Base-by-base conservation (phyloP, 2,797 vertebrate genomes). In the Clamator glandarius region DNA sequence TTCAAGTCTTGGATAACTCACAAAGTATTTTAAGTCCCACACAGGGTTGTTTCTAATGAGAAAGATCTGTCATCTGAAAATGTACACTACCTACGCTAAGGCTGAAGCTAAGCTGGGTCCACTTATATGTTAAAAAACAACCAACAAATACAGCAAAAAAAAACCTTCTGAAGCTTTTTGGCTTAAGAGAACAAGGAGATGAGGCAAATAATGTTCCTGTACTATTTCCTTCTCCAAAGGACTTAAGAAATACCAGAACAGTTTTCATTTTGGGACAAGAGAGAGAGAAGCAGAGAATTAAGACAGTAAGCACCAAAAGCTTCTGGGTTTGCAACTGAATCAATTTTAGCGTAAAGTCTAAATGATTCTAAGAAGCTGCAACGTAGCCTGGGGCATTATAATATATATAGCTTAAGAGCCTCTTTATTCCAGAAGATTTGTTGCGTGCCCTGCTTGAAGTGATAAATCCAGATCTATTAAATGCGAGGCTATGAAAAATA, bases 401-500 rank as follows among this genome's bases (percentile, higher is more conserved):
- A 4, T 8, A 44, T 36, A 24, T 26, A 7, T 35, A 23, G 19
- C 26, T 86, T 48, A 18, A 19, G 16, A 9, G 10, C 25, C 0
- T 1, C 6, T 57, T 35, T 35, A 6, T 63, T 39, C 26, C 7
- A 8, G 21, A 7, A 20, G 4, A 39, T 16, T 55, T 51, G 21
- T 42, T 11, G 62, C 15, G 17, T 7, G 31, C n/a, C 14, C 14
- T 35, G 0, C 42, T 54, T 17, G 46, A 28, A 48, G 29, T 6
- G 48, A 9, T 15, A 31, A 2, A 48, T 24, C 51, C 6, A 0
- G 67, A 3, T 48, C 5, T 50, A 2, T 57, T 18, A 10, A 18
- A 7, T 2, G 28, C 1, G 39, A 9, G 24, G 1, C 57, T 39
- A 0, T 5, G 54, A 7, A 26, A 13, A 55, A 2, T 17, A 2